These are phyloP conservation scores for Leptinotarsa peninsularis DNA, from an alignment of 2,888 invertebrate species.

Conservation along the genomic window DNA sequence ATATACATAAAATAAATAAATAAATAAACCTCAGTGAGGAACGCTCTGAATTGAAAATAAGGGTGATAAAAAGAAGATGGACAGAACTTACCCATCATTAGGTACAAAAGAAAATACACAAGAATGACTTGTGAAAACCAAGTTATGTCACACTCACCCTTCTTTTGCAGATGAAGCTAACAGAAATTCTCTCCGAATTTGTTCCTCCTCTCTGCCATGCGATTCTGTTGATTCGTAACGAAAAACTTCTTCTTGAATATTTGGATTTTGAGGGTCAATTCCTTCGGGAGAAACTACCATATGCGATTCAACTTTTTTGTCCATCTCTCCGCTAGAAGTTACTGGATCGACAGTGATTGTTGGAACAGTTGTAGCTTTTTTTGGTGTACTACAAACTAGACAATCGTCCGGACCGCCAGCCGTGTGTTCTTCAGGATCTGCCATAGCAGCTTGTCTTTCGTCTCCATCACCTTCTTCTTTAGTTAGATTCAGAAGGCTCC, in stretches of 20 bases:
- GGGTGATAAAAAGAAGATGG: no score
- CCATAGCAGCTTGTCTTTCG: neutral
- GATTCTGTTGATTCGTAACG: conserved; percentile 7
- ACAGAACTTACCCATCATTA: neutral
- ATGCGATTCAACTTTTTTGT: neutral
- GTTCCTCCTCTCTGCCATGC: conserved; percentile 42
- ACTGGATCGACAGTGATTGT: no score
- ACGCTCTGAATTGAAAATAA: no score
- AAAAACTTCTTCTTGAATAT: no score
- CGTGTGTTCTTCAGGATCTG: neutral
- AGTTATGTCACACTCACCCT: conserved; percentile 66
- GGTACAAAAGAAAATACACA: neutral
- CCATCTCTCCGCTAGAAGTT: neutral
- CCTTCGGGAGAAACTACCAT: neutral
- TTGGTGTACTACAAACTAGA: neutral
- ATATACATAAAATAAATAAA: no score
- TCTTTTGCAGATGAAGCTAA: conserved; percentile 78
- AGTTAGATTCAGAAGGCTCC: neutral
- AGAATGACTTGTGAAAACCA: no score
- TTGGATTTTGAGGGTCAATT: no score
- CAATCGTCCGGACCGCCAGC: neutral
- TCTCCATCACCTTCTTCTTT: conserved; percentile 17
- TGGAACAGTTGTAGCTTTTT: neutral
- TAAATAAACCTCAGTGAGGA: no score
- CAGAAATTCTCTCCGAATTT: conserved; percentile 67